Percentiles rank a stretch among this genome's conserved stretches.
Conservation (phyloP, 2,797 vertebrate species). For the Ptychadena robeensis region DNA sequence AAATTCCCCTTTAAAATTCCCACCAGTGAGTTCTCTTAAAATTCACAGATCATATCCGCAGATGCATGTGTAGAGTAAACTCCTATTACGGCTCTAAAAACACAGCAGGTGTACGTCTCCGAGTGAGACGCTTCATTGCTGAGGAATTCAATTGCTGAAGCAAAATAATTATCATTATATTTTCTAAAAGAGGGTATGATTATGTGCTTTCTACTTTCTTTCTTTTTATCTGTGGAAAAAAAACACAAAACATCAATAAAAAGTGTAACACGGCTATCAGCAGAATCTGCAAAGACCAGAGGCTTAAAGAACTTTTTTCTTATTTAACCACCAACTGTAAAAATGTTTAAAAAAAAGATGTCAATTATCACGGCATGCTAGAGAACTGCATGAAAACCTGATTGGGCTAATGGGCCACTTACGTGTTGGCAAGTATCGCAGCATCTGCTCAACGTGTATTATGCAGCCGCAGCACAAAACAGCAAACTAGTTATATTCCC, state of each 20-base stretch:
- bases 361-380: constrained; percentile 33
- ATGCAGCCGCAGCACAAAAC: neutral
- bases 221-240: neutral
- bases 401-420: constrained; percentile 48
- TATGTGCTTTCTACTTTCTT: constrained; percentile 16
- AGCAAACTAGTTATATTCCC: constrained; percentile 4
- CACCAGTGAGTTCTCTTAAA: constrained; percentile 1
- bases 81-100: constrained; percentile 15
- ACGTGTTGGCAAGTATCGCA: constrained; percentile 16
- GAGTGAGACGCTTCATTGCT: constrained; percentile 19
- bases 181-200: constrained; percentile 36
- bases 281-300: neutral
- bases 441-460: constrained; percentile 18
- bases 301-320: neutral
- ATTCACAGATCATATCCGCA: neutral
- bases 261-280: neutral
- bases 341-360: constrained; percentile 45
- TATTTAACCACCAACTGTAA: neutral
- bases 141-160: constrained; percentile 45
- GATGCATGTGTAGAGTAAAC: constrained; percentile 10
- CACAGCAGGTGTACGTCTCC: constrained; percentile 36
- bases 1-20: neutral
- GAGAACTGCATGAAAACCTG: constrained; percentile 20
- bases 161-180: constrained; percentile 33
- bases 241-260: constrained; percentile 29